Evolutionary conservation across 2,888 invertebrate genomes (phyloP).

Genomic region (Eristalis tenax): DNA sequence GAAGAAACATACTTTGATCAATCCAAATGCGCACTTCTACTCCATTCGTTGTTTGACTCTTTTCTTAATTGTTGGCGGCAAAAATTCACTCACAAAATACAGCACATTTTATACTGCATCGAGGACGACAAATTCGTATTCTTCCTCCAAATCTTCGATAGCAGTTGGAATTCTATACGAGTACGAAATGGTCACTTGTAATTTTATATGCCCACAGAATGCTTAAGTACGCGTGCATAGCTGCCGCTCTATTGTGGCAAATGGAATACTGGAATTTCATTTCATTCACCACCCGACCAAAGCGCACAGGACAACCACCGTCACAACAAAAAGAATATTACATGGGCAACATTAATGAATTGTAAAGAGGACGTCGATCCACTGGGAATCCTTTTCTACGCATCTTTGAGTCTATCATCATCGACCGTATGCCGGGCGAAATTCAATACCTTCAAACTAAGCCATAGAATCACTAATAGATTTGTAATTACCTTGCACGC

Average conservation of each 20-base stretch:
- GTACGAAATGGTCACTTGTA: background rate
- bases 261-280: conserved; percentile 18
- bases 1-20: too few species aligned
- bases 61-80: background rate
- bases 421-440: conserved; percentile 69
- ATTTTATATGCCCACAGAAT: background rate
- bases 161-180: background rate
- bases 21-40: too few species aligned
- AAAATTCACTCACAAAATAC: background rate
- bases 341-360: conserved; percentile 59
- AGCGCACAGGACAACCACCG: conserved; percentile 19
- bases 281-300: conserved; percentile 32
- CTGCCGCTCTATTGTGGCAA: background rate
- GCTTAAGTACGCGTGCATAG: background rate
- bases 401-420: conserved; percentile 53
- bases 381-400: conserved; percentile 66
- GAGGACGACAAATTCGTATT: background rate
- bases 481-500: conserved; percentile 72
- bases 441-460: conserved; percentile 61
- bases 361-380: conserved; percentile 56
- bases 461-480: conserved; percentile 65
- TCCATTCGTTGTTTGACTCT: background rate
- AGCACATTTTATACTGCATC: background rate
- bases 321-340: conserved; percentile 62
- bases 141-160: background rate